Conservation (phyloP, 2,888 invertebrate species). For the Steromphala cineraria region DNA sequence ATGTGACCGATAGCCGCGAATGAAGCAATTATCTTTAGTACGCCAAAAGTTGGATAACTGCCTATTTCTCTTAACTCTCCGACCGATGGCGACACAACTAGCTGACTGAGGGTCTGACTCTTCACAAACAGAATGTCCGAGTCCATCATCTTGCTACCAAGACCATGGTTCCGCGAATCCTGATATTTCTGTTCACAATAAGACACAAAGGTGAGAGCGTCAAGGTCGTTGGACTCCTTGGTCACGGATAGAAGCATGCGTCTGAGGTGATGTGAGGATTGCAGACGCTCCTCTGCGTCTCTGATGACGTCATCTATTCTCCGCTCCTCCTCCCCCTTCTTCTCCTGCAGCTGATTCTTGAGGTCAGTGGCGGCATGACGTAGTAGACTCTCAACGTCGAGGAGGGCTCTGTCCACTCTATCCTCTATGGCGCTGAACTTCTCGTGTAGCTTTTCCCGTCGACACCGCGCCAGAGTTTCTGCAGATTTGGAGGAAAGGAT, state of each 20-base stretch:
- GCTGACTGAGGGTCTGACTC: neutral
- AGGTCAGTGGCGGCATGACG: neutral
- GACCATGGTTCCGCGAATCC: neutral
- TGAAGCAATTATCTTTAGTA: neutral
- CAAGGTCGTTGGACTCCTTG: neutral
- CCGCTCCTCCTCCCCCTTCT: neutral
- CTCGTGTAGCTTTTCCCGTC: neutral
- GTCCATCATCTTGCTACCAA: neutral
- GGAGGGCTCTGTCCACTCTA: neutral
- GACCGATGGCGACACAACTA: neutral
- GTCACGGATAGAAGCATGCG: neutral
- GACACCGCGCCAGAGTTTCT: neutral
- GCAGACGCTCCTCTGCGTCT: neutral
- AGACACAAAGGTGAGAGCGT: neutral
- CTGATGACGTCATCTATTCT: neutral
- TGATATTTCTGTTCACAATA: slow-evolving; percentile 9
- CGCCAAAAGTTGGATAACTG: neutral
- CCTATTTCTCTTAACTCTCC: slow-evolving; percentile 1
- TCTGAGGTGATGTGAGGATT: neutral
- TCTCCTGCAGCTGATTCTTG: neutral
- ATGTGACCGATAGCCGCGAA: neutral
- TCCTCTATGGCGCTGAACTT: neutral
- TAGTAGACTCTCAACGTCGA: neutral
- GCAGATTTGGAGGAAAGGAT: neutral
- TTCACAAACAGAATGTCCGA: neutral